phyloP scores from a whole-genome alignment of 2,113 vertebrate species.

The Scortum barcoo region DNA sequence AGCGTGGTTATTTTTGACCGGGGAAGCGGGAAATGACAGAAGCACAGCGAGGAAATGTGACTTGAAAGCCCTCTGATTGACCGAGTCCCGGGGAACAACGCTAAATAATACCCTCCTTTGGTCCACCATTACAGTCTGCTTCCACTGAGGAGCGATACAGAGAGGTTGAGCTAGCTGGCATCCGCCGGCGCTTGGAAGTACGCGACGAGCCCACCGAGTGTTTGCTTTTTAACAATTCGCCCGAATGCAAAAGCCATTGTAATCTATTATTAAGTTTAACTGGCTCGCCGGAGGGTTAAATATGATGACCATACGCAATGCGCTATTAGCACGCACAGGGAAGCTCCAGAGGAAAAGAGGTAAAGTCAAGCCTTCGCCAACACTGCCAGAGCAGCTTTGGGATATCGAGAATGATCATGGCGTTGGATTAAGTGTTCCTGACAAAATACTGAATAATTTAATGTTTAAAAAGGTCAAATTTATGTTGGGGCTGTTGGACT shows the following conservation, averaged over 20 bases:
- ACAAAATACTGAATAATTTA: not conserved
- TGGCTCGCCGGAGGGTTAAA: not conserved
- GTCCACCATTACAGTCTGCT: not conserved
- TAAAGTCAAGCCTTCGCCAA: no score
- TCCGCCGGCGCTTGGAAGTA: no score
- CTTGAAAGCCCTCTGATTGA: conserved; percentile 10
- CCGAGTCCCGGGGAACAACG: no score
- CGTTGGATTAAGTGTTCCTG: not conserved
- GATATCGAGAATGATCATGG: no score
- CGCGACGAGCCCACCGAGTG: not conserved
- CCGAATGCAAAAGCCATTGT: no score
- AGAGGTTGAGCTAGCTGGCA: not conserved
- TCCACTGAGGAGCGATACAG: not conserved
- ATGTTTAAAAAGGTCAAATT: not conserved
- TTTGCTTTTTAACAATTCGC: no score
- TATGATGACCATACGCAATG: no score
- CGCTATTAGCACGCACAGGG: no score
- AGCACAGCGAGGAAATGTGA: not conserved
- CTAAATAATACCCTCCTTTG: not conserved
- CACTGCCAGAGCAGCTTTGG: no score
- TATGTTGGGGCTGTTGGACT: not conserved
- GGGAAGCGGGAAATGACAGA: not conserved
- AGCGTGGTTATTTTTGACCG: not conserved
- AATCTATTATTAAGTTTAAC: not conserved
- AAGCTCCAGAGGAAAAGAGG: not conserved